phyloP scores from a whole-genome alignment of 1,140 invertebrate species.

The Lysiphlebus fabarum region DNA sequence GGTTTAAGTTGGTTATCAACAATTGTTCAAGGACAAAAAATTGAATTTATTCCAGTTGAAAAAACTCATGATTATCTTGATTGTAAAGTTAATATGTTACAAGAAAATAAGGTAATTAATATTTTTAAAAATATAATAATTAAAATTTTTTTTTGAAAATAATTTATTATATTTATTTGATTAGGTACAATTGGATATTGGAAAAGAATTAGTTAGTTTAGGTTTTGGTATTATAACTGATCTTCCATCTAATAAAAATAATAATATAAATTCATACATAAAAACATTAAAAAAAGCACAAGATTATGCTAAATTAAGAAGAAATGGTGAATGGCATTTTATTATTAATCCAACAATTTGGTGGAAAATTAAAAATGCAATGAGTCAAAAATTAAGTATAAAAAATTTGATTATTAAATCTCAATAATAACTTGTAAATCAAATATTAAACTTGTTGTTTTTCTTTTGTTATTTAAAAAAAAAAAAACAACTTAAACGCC shows the following conservation, averaged over 20 bases:
- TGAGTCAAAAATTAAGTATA: slow-evolving; percentile 32
- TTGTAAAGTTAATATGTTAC: slow-evolving; percentile 49
- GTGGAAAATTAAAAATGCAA: slow-evolving; percentile 39
- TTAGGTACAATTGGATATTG: slow-evolving; percentile 42
- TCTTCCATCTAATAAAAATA: slow-evolving; percentile 28
- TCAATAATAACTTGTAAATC: too few relatives aligned
- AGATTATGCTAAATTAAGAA: slow-evolving; percentile 45
- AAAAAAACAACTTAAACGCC: neutral
- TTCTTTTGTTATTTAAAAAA: too few relatives aligned
- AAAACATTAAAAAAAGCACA: slow-evolving; percentile 45
- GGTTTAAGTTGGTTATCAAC: slow-evolving; percentile 56
- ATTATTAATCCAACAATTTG: slow-evolving; percentile 42
- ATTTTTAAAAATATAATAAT: slow-evolving; percentile 1
- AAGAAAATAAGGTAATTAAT: slow-evolving; percentile 39
- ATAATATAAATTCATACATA: slow-evolving; percentile 41
- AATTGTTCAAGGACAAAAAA: slow-evolving; percentile 45
- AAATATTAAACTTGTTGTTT: neutral
- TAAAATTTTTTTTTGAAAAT: neutral
- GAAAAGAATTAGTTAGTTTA: slow-evolving; percentile 50
- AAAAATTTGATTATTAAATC: neutral
- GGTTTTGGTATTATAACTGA: slow-evolving; percentile 49
- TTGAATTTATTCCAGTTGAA: slow-evolving; percentile 52
- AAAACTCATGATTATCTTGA: slow-evolving; percentile 48
- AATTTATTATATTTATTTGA: slow-evolving; percentile 8
- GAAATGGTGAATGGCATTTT: slow-evolving; percentile 56